A percentile compares a stretch with the other conserved stretches of the same genome.
These are phyloP conservation scores for Scomber scombrus DNA, from an alignment of 2,113 vertebrate species.

Conservation along the genomic window DNA sequence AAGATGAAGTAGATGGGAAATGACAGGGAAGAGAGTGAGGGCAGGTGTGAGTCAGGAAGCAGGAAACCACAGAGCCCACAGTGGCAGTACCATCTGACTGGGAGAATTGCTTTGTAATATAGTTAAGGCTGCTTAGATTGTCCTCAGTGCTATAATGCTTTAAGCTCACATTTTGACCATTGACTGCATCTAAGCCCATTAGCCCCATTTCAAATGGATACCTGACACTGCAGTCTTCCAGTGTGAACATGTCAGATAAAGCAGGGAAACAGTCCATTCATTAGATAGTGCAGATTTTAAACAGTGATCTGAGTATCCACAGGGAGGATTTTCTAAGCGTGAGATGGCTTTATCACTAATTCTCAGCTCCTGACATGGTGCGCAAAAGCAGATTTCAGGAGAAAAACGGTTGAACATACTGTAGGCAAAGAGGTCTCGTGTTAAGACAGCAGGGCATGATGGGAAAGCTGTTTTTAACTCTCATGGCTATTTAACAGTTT, in stretches of 20 bases:
- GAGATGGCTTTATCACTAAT: conserved; percentile 59
- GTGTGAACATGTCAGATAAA: conserved; percentile 11
- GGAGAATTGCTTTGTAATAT: conserved; percentile 46
- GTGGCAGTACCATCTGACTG: conserved; percentile 24
- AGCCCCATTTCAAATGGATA: conserved; percentile 3
- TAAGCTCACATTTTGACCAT: conserved; percentile 12
- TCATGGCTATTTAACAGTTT: conserved; percentile 57
- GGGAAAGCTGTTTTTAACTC: conserved; percentile 50
- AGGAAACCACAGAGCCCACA: conserved; percentile 20
- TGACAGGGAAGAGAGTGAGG: conserved; percentile 17
- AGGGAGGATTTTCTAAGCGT: conserved; percentile 17
- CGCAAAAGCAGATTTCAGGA: conserved; percentile 40
- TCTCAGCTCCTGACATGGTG: conserved; percentile 33
- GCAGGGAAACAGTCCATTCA: conserved; percentile 8
- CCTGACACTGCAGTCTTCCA: neutral
- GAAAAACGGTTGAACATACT: conserved; percentile 3
- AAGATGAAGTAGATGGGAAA: neutral
- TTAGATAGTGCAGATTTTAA: conserved; percentile 49
- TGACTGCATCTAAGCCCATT: neutral
- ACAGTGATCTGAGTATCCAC: conserved; percentile 35
- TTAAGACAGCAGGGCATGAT: conserved; percentile 62
- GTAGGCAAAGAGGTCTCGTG: neutral
- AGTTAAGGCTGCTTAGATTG: conserved; percentile 74
- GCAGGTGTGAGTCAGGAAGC: conserved; percentile 31
- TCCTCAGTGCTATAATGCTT: conserved; percentile 40